phyloP scores from a whole-genome alignment of 2,888 invertebrate genomes.

The Eristalinus sepulchralis region DNA sequence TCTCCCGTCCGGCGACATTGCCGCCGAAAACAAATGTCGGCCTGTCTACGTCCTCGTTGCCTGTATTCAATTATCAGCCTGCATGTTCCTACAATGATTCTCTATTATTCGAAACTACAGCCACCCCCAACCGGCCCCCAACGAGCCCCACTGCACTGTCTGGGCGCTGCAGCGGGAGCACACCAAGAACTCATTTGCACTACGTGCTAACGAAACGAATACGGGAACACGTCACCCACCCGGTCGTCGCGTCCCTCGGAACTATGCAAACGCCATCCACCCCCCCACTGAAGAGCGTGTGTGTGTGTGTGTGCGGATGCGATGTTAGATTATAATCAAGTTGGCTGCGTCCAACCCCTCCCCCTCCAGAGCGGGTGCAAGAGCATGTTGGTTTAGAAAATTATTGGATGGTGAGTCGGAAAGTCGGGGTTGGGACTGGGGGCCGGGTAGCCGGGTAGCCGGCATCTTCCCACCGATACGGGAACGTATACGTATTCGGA shows the following conservation, averaged over 20 bases:
- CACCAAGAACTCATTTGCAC: conserved; percentile 45
- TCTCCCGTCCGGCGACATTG: neutral
- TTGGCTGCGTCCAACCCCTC: conserved; percentile 58
- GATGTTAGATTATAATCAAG: conserved; percentile 72
- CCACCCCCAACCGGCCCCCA: conserved; percentile 9
- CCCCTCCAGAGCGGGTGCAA: conserved; percentile 35
- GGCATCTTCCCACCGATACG: conserved; percentile 54
- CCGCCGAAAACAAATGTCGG: conserved; percentile 59
- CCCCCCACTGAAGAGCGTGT: neutral
- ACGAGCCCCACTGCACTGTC: neutral
- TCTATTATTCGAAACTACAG: conserved; percentile 67
- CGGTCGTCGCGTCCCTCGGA: conserved; percentile 8
- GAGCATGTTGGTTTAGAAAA: conserved; percentile 64
- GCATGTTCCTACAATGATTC: conserved; percentile 69
- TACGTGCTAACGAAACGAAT: conserved; percentile 62
- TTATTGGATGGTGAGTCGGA: conserved; percentile 37
- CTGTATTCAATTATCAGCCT: conserved; percentile 70
- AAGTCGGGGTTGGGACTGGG: neutral
- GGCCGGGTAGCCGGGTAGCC: neutral
- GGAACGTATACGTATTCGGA: conserved; percentile 51
- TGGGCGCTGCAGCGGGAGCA: neutral
- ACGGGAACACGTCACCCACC: conserved; percentile 15
- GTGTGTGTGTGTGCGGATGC: conserved; percentile 38
- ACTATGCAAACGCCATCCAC: conserved; percentile 61
- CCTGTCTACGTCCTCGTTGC: conserved; percentile 55